Conservation (phyloP, 2,797 vertebrate species). For the Gymnocypris eckloni region DNA sequence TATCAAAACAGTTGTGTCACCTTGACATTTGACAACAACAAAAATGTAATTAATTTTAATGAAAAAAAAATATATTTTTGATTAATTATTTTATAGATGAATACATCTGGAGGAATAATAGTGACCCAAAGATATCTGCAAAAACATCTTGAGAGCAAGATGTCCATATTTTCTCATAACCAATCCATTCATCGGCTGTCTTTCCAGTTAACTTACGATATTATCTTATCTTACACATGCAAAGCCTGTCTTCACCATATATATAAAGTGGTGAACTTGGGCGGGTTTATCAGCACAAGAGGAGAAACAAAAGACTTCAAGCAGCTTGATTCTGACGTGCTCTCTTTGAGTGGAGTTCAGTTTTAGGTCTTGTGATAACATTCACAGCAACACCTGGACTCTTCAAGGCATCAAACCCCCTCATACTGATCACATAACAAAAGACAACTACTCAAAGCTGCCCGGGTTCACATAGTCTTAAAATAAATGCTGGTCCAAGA, state of each 20-base stretch:
- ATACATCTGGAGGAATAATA: neutral
- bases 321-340: constrained; percentile 46
- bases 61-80: neutral
- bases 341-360: constrained; percentile 50
- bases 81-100: neutral
- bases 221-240: constrained; percentile 37
- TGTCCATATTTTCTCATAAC: neutral
- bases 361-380: constrained; percentile 48
- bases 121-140: neutral
- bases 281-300: constrained; percentile 33
- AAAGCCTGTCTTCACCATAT: constrained; percentile 41
- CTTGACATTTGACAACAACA: neutral
- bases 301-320: constrained; percentile 47
- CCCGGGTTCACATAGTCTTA: constrained; percentile 52
- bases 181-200: neutral
- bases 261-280: constrained; percentile 52
- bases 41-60: neutral
- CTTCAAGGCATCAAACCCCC: constrained; percentile 37
- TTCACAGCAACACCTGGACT: constrained; percentile 57
- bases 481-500: constrained; percentile 51
- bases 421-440: constrained; percentile 46
- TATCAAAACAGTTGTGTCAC: neutral
- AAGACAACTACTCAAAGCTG: constrained; percentile 36
- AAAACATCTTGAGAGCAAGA: neutral
- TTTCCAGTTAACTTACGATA: neutral